Base-by-base conservation (phyloP, 37 sponge, comb jelly and placozoan genomes). In the Ianthella basta region DNA sequence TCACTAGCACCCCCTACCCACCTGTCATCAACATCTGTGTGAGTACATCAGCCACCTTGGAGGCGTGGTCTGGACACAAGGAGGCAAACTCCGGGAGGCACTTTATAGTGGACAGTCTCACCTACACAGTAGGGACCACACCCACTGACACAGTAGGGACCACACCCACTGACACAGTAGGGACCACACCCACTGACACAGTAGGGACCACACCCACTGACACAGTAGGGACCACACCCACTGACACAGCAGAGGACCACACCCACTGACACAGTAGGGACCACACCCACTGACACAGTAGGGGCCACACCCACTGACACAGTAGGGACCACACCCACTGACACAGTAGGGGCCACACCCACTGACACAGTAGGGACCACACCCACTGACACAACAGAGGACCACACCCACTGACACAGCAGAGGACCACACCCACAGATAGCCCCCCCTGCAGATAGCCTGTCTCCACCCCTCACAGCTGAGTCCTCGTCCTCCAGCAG, bases 401-500 rank as follows among this genome's bases (percentile, higher is more conserved):
- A 65, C 57, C 27, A 27, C 36, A 82, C 68, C 16, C 68, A 64
- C 44, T 30, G 12, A 55, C 29, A 4, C 24, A 21, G 5, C 79
- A n/a, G 37, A 81, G 27, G 30, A 0, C 0, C 25, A 32, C 53
- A 91, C 91, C 84, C 74, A 64, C 50, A 3, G 8, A 8, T 44
- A 8, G 6, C 50, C 8, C 50, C 8, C 50, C 50, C 50, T 8
- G 8, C 50, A 44, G 50, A 20, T 6, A 20, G 36, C 5, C 3
- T 2, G 25, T 19, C 33, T 13, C 78, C 53, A 2, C 20, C 72
- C 37, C 78, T 75, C 78, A 75, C 78, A 2, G 78, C n/a, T 0
- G 83, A 39, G 29, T 88, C 89, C 35, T 88, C 92, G 27, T 92
- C 92, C 41, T 88, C 92, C 1, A 92, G 59, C 20, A 92, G 84